Percentiles rank a stretch among this genome's conserved stretches.
These are phyloP conservation scores for Sus cebifrons DNA, from an alignment of 2,797 vertebrate genomes.

Conservation along the genomic window DNA sequence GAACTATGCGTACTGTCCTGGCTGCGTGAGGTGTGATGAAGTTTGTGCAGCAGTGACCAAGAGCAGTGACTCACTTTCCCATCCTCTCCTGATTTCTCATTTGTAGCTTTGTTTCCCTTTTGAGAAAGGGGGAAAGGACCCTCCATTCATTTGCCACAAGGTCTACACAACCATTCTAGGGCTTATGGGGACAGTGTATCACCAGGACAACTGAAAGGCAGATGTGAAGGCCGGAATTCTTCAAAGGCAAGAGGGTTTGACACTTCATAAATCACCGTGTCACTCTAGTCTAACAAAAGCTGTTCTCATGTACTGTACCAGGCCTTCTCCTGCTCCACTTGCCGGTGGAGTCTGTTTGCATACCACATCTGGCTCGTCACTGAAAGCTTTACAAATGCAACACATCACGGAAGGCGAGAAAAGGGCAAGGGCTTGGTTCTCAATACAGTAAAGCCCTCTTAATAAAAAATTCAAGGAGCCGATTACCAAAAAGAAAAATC, in stretches of 20 bases:
- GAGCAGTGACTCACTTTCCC: constrained; percentile 80
- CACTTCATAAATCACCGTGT: constrained; percentile 90
- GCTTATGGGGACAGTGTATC: constrained; percentile 84
- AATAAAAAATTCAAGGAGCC: constrained; percentile 32
- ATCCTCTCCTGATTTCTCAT: constrained; percentile 82
- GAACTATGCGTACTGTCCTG: constrained; percentile 78
- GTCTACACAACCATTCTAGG: constrained; percentile 83
- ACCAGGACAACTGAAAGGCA: constrained; percentile 88
- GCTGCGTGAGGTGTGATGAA: constrained; percentile 84
- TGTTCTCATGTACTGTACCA: constrained; percentile 76
- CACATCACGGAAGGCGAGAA: constrained; percentile 69
- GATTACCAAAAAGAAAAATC: constrained; percentile 11
- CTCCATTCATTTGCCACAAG: constrained; percentile 82
- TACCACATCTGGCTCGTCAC: constrained; percentile 88
- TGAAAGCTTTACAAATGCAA: constrained; percentile 86
- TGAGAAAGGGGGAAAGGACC: constrained; percentile 58
- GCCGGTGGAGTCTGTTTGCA: constrained; percentile 83
- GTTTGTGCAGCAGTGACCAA: constrained; percentile 83
- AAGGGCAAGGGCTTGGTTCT: constrained; percentile 67
- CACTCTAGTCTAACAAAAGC: constrained; percentile 86
- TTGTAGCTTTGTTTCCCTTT: constrained; percentile 84
- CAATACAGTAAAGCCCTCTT: constrained; percentile 63
- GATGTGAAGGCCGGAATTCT: constrained; percentile 89
- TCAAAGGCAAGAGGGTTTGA: constrained; percentile 87
- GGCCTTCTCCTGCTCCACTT: constrained; percentile 75